phyloP scores from a whole-genome alignment of 2,888 invertebrate genomes.

The Philereme transversata region DNA sequence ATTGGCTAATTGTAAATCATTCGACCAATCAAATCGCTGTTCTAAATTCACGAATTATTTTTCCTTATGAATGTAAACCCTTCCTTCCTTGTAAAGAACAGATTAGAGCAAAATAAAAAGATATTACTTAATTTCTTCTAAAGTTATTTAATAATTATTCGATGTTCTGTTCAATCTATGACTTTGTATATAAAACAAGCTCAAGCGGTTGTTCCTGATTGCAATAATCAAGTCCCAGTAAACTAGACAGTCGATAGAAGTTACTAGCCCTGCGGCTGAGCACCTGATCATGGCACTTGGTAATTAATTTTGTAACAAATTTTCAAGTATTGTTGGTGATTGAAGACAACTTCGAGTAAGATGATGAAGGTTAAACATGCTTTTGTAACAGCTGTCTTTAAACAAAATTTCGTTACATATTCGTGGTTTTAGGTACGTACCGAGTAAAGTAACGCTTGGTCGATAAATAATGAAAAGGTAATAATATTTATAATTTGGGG shows the following conservation, averaged over 20 bases:
- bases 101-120: no score
- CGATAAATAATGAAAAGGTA: no score
- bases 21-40: constrained; percentile 28
- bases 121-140: no score
- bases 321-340: constrained; percentile 51
- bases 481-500: no score
- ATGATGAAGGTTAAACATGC: constrained; percentile 26
- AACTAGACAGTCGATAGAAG: constrained; percentile 52
- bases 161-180: no score
- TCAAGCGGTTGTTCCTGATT: constrained; percentile 48
- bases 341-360: constrained; percentile 41
- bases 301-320: constrained; percentile 73
- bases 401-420: no score
- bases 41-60: not conserved
- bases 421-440: no score
- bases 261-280: constrained; percentile 55
- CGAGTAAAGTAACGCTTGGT: no score
- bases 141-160: no score
- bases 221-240: constrained; percentile 52
- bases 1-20: constrained; percentile 65
- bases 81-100: no score
- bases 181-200: constrained; percentile 35
- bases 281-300: constrained; percentile 67
- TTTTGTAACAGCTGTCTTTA: not conserved
- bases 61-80: no score